Evolutionary conservation across 2,113 vertebrate species (phyloP), one percentile per base, ranked within the genome.

Genomic region (Balaenoptera acutorostrata): DNA sequence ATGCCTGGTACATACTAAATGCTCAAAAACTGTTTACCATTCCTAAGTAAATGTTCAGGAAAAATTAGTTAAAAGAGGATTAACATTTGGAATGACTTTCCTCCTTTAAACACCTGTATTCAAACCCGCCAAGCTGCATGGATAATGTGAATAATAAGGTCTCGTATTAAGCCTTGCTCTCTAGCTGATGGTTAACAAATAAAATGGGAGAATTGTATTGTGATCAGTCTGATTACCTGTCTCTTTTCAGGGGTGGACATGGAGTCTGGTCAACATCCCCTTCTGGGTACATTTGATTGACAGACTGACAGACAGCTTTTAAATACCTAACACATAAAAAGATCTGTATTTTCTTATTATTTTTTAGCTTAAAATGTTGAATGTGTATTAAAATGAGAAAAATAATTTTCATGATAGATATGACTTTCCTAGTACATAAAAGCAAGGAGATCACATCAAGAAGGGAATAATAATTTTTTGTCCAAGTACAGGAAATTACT

Each of bases 331-430:
- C 90, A 52, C 88, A 96, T 96, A 71, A 88, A 97, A 97, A 93
- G 96, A 96, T 74, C n/a, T 84, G 18, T 68, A 41, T 63, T 98
- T 98, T 97, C 92, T 96, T 98, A 92, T 92, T 97, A 61, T 97
- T 87, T 98, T 98, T 98, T 98, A 97, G 93, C 78, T 97, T 96
- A 98, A 98, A 98, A 96, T 97, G 97, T 98, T 98, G 93, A 72
- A 84, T 98, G 71, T 98, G 68, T 95, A 96, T 98, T 98, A 93
- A 97, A 98, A 97, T 98, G 95, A 97, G 97, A 98, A 97, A 97
- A 88, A 94, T 95, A 88, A 95, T 98, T 98, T 98, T 96, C 95
- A 98, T 85, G 69, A 27, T 96, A 96, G 91, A 98, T 98, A 89
- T 7, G 80, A 68, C 68, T 97, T 97, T 91, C 86, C 94, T 98